Evolutionary conservation across 1,140 invertebrate genomes (phyloP).

Genomic region (Fopius arisanus): DNA sequence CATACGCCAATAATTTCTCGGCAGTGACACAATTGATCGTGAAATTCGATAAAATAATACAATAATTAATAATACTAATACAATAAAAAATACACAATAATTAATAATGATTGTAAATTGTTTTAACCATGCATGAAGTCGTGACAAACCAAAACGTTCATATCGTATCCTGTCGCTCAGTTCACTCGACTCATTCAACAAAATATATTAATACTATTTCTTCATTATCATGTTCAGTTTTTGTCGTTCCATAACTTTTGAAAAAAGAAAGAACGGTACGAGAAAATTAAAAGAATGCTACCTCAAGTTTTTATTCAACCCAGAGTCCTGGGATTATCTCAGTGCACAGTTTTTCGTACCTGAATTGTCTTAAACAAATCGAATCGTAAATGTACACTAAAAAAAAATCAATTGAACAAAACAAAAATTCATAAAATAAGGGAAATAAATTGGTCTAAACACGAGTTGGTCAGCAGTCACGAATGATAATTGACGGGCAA

Average conservation of each 20-base stretch:
- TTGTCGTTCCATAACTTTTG: slow-evolving; percentile 23
- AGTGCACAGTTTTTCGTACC: not conserved
- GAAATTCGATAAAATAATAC: slow-evolving; percentile 38
- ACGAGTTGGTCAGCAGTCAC: slow-evolving; percentile 2
- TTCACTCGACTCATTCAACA: slow-evolving; percentile 55
- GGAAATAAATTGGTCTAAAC: not conserved
- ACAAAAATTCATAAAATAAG: not conserved
- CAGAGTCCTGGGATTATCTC: not conserved
- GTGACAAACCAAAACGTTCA: slow-evolving; percentile 25
- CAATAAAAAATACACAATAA: slow-evolving; percentile 30
- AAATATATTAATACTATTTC: slow-evolving; percentile 63
- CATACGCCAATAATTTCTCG: slow-evolving; percentile 18
- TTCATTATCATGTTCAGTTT: slow-evolving; percentile 23
- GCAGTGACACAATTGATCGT: slow-evolving; percentile 26
- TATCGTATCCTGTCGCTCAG: slow-evolving; percentile 29
- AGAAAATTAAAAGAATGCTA: slow-evolving; percentile 4
- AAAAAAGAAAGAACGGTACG: slow-evolving; percentile 23
- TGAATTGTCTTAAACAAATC: not conserved
- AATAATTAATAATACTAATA: slow-evolving; percentile 44
- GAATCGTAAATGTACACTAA: slow-evolving; percentile 10
- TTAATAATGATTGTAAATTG: slow-evolving; percentile 46
- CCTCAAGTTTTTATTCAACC: not conserved
- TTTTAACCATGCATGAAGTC: slow-evolving; percentile 56
- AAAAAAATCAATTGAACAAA: slow-evolving; percentile 6
- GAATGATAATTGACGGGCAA: slow-evolving; percentile 1